These are phyloP conservation scores for Nephila pilipes DNA, from an alignment of 1,140 invertebrate genomes.

Conservation along the genomic window DNA sequence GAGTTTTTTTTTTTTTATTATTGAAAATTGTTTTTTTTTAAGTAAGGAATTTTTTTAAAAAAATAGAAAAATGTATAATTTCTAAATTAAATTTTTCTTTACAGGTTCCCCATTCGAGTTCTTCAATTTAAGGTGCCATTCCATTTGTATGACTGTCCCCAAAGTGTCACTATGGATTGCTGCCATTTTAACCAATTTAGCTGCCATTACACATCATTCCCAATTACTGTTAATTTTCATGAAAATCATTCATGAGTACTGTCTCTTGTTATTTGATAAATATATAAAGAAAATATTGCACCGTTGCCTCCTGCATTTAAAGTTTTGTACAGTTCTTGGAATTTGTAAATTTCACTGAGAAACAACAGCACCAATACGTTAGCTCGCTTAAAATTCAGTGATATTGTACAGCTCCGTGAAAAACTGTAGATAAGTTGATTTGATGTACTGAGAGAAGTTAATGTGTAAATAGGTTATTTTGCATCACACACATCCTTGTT, in stretches of 20 bases:
- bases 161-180: constrained; percentile 9
- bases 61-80: neutral
- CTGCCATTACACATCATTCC: constrained; percentile 51
- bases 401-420: constrained; percentile 59
- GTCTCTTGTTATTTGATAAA: constrained; percentile 25
- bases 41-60: neutral
- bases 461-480: constrained; percentile 55
- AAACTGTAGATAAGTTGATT: constrained; percentile 48
- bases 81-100: neutral
- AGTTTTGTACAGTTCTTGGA: constrained; percentile 70
- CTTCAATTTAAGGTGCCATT: constrained; percentile 71
- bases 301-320: constrained; percentile 64
- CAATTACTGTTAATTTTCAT: constrained; percentile 9
- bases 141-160: constrained; percentile 20
- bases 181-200: constrained; percentile 6
- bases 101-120: constrained; percentile 68
- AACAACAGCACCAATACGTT: neutral
- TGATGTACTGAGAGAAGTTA: constrained; percentile 61
- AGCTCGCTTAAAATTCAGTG: constrained; percentile 45
- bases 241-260: constrained; percentile 20
- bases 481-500: constrained; percentile 35
- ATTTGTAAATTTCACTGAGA: constrained; percentile 67
- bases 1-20: constrained; percentile 31
- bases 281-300: constrained; percentile 42
- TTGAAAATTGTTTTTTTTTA: neutral